Evolutionary conservation across 2,797 vertebrate species (phyloP), one percentile per base, ranked within the genome.

Genomic region (Phataginus tricuspis): DNA sequence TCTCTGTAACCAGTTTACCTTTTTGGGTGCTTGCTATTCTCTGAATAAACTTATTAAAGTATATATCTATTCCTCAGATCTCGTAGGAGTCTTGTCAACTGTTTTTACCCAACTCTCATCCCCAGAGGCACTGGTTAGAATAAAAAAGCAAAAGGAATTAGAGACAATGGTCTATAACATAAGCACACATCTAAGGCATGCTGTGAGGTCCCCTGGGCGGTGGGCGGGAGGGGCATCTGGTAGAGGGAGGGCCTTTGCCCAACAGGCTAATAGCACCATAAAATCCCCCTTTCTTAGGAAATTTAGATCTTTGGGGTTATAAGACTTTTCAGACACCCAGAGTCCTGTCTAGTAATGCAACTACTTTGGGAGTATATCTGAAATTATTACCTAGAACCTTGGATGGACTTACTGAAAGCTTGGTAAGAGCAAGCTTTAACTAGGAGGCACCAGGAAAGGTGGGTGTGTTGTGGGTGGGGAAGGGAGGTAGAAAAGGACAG

Each of bases 1-100:
- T 92, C 51, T 93, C 79, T 87, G n/a, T 86, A 96, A 97, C 93
- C 45, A 29, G 57, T 80, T 97, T 94, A 92, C 61, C 69, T 86
- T 95, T 42, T 64, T 45, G 89, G 61, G 57, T 85, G 21, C 2
- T 89, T 93, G 42, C 57, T 95, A 23, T 64, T 94, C 87, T 90
- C 51, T 90, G 75, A 87, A 82, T 96, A 91, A 95, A 84, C 4
- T 87, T 89, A 96, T n/a, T 78, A 90, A 95, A 92, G 51, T 91
- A 96, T 97, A 90, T 79, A 86, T 39, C 18, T 61, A 27, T 55
- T 88, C 55, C 49, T 97, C n/a, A 96, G 66, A 89, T 78, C 57
- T 64, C 84, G 59, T 34, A 59, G 31, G 63, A 95, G 21, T 77
- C 66, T 85, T 66, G 18, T 29, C 10, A 14, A 57, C 5, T 72